A percentile compares a stretch with the other conserved stretches of the same genome.
Evolutionary conservation across 92 coral and sea anemone species (phyloP).

Genomic region (Montipora capitata): DNA sequence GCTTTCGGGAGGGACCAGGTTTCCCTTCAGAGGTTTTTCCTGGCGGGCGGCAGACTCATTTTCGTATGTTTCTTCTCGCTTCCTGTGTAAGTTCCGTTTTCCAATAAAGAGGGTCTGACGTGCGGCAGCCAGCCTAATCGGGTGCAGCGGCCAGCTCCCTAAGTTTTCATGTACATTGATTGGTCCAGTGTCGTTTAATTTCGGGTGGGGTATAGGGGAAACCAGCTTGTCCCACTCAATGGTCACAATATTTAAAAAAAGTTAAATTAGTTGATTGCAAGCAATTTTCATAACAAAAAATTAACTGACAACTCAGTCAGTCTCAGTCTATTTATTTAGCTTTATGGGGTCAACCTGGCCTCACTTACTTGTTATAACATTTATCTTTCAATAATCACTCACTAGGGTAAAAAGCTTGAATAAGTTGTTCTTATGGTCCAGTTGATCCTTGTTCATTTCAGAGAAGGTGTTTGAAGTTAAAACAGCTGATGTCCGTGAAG

Average conservation of each 20-base stretch:
- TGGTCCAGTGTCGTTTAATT: too few species aligned
- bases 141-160: too few species aligned
- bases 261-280: conserved; percentile 31
- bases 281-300: conserved; percentile 40
- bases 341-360: conserved; percentile 53
- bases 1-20: too few species aligned
- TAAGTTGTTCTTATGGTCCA: conserved; percentile 43
- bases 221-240: conserved; percentile 38
- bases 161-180: too few species aligned
- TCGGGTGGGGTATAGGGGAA: not conserved
- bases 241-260: conserved; percentile 23
- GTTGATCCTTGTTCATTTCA: conserved; percentile 50
- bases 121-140: too few species aligned
- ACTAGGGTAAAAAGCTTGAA: conserved; percentile 48
- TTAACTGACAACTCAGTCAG: conserved; percentile 32
- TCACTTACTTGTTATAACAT: conserved; percentile 50
- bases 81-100: too few species aligned
- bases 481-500: too few species aligned
- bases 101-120: too few species aligned
- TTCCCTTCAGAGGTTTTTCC: too few species aligned
- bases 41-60: too few species aligned
- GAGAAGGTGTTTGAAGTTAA: conserved; percentile 72
- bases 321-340: conserved; percentile 35
- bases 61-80: too few species aligned
- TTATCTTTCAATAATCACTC: conserved; percentile 26